Conservation (phyloP, 2,888 invertebrate genomes). For the Himalopsyche kuldschensis region DNA sequence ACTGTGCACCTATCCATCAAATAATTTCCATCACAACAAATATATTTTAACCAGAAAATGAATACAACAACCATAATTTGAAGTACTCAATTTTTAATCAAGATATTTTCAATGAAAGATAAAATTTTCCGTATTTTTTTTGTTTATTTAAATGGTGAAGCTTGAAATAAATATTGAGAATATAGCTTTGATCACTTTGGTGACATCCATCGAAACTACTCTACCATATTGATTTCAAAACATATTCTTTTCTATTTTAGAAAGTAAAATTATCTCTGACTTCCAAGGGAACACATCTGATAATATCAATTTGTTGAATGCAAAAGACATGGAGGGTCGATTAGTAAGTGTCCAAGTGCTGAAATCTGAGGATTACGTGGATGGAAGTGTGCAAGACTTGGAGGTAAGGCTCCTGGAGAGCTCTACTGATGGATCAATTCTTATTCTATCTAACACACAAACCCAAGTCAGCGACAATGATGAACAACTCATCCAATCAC, state of each 20-base stretch:
- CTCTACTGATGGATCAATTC: constrained; percentile 10
- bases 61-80: too few relatives aligned
- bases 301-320: neutral
- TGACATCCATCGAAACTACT: too few relatives aligned
- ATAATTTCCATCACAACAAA: too few relatives aligned
- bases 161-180: too few relatives aligned
- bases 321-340: constrained; percentile 23
- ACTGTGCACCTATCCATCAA: too few relatives aligned
- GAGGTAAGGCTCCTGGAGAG: constrained; percentile 23
- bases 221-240: too few relatives aligned
- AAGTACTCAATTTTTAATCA: too few relatives aligned
- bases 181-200: too few relatives aligned
- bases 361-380: constrained; percentile 7
- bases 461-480: neutral
- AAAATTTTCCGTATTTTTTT: too few relatives aligned
- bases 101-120: too few relatives aligned
- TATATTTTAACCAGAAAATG: too few relatives aligned
- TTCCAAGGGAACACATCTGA: neutral
- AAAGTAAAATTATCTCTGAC: neutral
- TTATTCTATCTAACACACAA: constrained; percentile 14
- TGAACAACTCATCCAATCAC: neutral
- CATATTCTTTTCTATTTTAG: neutral
- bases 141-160: too few relatives aligned
- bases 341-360: constrained; percentile 29
- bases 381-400: constrained; percentile 7